Evolutionary conservation across 2,888 invertebrate genomes (phyloP).

Genomic region (Epiblema foenella): DNA sequence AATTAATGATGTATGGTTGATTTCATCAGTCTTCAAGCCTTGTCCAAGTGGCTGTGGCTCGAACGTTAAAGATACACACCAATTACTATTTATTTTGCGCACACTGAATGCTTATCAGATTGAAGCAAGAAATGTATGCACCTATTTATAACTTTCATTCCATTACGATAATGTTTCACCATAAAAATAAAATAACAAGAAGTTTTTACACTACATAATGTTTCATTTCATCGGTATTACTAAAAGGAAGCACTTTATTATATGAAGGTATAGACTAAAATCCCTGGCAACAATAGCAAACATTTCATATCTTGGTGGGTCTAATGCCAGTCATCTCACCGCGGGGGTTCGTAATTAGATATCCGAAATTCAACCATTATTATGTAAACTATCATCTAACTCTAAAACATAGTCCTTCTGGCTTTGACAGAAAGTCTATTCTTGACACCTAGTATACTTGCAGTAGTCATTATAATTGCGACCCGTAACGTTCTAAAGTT

Average conservation of each 20-base stretch:
- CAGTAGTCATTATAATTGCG: not conserved
- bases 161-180: no score
- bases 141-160: no score
- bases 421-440: not conserved
- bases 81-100: no score
- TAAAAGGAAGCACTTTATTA: not conserved
- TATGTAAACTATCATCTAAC: constrained; percentile 17
- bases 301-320: constrained; percentile 16
- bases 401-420: not conserved
- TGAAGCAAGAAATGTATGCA: no score
- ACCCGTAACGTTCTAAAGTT: not conserved
- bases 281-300: constrained; percentile 5
- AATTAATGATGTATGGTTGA: no score
- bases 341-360: constrained; percentile 32
- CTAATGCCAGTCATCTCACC: constrained; percentile 15
- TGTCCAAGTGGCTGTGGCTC: no score
- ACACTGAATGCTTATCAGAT: no score
- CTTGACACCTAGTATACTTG: not conserved
- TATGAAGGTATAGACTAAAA: not conserved
- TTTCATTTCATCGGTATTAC: no score
- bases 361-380: constrained; percentile 26
- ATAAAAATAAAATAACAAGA: no score
- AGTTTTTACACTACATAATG: no score
- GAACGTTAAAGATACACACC: no score
- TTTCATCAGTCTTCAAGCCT: no score